Percentiles rank a stretch among this genome's conserved stretches.
Conservation (phyloP, 2,888 invertebrate species). For the Noctua pronuba region DNA sequence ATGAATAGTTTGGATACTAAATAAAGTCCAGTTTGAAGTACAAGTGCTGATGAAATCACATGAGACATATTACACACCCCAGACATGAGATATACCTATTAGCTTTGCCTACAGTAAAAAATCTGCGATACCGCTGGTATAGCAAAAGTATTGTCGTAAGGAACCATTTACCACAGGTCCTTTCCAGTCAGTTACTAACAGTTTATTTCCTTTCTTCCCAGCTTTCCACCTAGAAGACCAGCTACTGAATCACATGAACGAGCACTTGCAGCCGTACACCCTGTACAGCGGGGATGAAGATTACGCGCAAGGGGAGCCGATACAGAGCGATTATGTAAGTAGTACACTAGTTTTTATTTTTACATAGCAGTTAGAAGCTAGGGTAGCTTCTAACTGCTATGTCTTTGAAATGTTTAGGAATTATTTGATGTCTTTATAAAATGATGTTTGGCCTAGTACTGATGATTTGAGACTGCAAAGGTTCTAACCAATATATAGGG, state of each 20-base stretch:
- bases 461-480: too few species aligned
- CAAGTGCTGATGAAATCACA: too few species aligned
- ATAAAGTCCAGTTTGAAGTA: background rate
- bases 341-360: background rate
- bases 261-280: conserved; percentile 74
- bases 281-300: conserved; percentile 59
- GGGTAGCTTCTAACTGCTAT: too few species aligned
- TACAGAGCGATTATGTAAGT: conserved; percentile 71
- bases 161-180: background rate
- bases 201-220: conserved; percentile 59
- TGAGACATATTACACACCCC: too few species aligned
- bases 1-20: background rate
- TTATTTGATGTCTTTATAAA: background rate
- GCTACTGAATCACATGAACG: conserved; percentile 79
- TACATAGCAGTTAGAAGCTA: background rate
- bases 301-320: conserved; percentile 68
- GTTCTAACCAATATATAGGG: too few species aligned
- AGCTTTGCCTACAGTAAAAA: background rate
- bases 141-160: background rate
- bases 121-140: background rate
- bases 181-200: background rate
- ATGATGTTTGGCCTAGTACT: too few species aligned
- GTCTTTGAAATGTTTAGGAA: too few species aligned
- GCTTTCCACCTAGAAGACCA: conserved; percentile 81
- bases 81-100: too few species aligned